A percentile compares a stretch with the other conserved stretches of the same genome.
Evolutionary conservation across 1,140 invertebrate genomes (phyloP).

Genomic region (Venturia canescens): DNA sequence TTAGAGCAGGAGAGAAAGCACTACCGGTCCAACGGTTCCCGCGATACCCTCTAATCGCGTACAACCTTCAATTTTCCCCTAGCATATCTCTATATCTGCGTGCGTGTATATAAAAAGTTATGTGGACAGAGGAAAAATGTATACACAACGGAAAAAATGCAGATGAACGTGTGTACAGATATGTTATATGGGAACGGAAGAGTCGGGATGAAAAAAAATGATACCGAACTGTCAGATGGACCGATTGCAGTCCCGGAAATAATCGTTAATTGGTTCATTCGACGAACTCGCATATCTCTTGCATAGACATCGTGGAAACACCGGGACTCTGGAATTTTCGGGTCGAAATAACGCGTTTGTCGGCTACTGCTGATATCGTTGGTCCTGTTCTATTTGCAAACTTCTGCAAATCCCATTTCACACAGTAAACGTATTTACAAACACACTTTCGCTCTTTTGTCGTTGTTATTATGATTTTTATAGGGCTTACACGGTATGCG

Average conservation of each 20-base stretch:
- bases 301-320: not conserved
- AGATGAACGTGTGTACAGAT: too few species aligned
- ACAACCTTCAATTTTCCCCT: slow-evolving; percentile 34
- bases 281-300: slow-evolving; percentile 12
- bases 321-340: not conserved
- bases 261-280: slow-evolving; percentile 45
- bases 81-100: not conserved
- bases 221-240: slow-evolving; percentile 34
- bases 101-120: not conserved
- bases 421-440: too few species aligned
- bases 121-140: slow-evolving; percentile 12
- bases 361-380: not conserved
- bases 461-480: too few species aligned
- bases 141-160: too few species aligned
- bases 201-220: slow-evolving; percentile 25
- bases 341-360: not conserved
- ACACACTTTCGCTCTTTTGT: too few species aligned
- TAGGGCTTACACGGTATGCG: too few species aligned
- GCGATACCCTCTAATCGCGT: slow-evolving; percentile 30
- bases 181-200: not conserved
- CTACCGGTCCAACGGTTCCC: not conserved
- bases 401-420: not conserved
- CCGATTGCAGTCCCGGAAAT: slow-evolving; percentile 27
- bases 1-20: slow-evolving; percentile 3
- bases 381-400: not conserved